A percentile compares a stretch with the other conserved stretches of the same genome.
Evolutionary conservation across 2,113 vertebrate genomes (phyloP).

Genomic region (Heteronetta atricapilla): DNA sequence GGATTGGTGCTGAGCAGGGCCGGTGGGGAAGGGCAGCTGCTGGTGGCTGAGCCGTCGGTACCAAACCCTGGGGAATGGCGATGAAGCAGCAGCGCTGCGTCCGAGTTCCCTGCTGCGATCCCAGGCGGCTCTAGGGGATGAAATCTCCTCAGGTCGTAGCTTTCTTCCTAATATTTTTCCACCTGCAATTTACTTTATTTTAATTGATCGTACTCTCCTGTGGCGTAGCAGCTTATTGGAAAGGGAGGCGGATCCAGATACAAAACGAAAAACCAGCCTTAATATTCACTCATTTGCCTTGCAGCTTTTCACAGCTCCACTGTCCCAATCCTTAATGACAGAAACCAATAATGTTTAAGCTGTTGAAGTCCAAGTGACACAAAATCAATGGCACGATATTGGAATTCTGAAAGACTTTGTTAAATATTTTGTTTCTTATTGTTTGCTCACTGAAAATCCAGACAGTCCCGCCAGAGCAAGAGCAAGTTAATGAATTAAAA

Average conservation of each 20-base stretch:
- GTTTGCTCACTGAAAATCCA: slow-evolving; percentile 70
- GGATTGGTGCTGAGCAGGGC: background rate
- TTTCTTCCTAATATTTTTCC: background rate
- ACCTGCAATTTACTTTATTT: background rate
- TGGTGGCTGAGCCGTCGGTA: background rate
- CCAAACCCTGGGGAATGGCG: background rate
- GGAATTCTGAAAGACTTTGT: slow-evolving; percentile 59
- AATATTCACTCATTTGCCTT: slow-evolving; percentile 13
- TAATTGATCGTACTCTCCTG: slow-evolving; percentile 9
- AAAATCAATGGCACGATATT: slow-evolving; percentile 74
- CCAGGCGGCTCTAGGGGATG: accelerated
- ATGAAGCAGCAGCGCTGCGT: background rate
- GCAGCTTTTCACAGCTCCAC: slow-evolving; percentile 23
- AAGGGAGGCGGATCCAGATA: background rate
- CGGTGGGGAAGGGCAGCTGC: background rate
- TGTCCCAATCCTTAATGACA: slow-evolving; percentile 66
- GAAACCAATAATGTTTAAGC: slow-evolving; percentile 68
- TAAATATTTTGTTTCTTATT: slow-evolving; percentile 76
- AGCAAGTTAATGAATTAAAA: slow-evolving; percentile 61
- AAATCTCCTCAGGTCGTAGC: background rate
- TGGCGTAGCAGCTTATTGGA: background rate
- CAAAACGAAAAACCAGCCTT: background rate
- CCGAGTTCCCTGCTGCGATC: accelerated
- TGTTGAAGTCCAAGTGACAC: slow-evolving; percentile 64
- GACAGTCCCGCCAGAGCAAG: slow-evolving; percentile 33